A percentile compares a stretch with the other conserved stretches of the same genome.
Evolutionary conservation across 1,140 invertebrate genomes (phyloP).

Genomic region (Charaxes varanes): DNA sequence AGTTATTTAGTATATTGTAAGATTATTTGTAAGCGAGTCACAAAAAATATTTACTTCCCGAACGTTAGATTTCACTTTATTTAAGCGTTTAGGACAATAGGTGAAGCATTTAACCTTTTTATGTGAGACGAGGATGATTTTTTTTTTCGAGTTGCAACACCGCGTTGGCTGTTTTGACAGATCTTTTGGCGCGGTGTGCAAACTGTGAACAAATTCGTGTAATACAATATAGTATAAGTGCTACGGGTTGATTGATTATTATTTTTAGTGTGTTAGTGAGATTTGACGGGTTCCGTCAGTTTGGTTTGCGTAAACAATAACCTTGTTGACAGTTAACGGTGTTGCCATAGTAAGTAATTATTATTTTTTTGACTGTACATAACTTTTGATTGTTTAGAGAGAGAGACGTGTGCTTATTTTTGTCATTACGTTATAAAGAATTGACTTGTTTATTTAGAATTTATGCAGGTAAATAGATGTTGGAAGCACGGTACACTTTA

Average conservation of each 20-base stretch:
- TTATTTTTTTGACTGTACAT: constrained; percentile 68
- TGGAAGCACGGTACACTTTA: constrained; percentile 46
- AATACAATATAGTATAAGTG: constrained; percentile 30
- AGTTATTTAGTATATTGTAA: constrained; percentile 71
- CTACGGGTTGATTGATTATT: constrained; percentile 54
- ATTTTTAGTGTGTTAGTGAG: constrained; percentile 61
- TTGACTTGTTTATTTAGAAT: constrained; percentile 50
- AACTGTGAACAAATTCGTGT: constrained; percentile 14
- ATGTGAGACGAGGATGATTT: constrained; percentile 39
- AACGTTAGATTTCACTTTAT: constrained; percentile 64
- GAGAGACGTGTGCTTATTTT: constrained; percentile 56
- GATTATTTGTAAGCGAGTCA: constrained; percentile 65
- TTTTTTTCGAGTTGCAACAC: constrained; percentile 33
- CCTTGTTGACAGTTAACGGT: constrained; percentile 68
- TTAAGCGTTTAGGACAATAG: constrained; percentile 64
- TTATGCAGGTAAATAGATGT: constrained; percentile 37
- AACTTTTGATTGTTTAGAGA: constrained; percentile 65
- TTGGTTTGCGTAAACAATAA: constrained; percentile 62
- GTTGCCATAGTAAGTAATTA: constrained; percentile 70
- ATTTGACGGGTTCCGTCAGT: constrained; percentile 46
- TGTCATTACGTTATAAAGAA: constrained; percentile 44
- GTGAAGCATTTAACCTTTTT: constrained; percentile 65
- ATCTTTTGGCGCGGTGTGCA: constrained; percentile 10
- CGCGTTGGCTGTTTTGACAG: constrained; percentile 2
- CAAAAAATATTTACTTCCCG: constrained; percentile 70